These are phyloP conservation scores for Craseonycteris thonglongyai DNA, from an alignment of 2,113 vertebrate species.

Conservation along the genomic window DNA sequence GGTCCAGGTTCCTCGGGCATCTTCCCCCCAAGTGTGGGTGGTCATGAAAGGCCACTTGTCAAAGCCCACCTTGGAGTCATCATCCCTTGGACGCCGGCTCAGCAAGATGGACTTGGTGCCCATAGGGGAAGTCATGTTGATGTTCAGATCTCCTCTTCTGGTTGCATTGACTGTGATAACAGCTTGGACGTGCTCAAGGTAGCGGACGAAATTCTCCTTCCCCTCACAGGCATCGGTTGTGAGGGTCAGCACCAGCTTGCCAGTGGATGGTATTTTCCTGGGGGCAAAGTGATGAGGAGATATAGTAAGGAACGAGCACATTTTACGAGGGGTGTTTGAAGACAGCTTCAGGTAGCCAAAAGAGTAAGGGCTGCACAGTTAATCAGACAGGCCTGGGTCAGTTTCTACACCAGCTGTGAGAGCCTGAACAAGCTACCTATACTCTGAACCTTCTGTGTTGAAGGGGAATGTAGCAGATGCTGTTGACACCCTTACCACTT, in stretches of 20 bases:
- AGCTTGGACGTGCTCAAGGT: constrained; percentile 96
- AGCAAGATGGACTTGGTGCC: constrained; percentile 97
- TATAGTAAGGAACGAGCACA: not conserved
- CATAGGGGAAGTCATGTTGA: constrained; percentile 99
- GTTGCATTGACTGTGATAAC: constrained; percentile 95
- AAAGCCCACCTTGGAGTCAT: constrained; percentile 97
- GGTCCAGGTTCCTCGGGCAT: constrained; percentile 94
- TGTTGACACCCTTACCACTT: not conserved
- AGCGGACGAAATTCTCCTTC: constrained; percentile 97
- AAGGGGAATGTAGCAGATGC: not conserved
- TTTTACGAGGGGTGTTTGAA: not conserved
- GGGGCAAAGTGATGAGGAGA: not conserved
- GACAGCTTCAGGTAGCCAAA: not conserved
- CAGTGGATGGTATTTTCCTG: constrained; percentile 91
- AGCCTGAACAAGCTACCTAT: not conserved
- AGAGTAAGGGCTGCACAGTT: not conserved
- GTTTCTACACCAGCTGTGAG: not conserved
- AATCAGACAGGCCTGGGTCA: not conserved
- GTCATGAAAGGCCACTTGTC: constrained; percentile 99
- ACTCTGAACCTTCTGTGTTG: not conserved
- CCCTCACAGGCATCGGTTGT: constrained; percentile 91
- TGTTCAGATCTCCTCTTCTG: constrained; percentile 93
- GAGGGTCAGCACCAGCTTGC: constrained; percentile 90
- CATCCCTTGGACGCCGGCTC: constrained; percentile 93
- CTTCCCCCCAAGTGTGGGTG: constrained; percentile 98